A percentile compares a stretch with the other conserved stretches of the same genome.
phyloP scores from a whole-genome alignment of 2,888 invertebrate species.

The Troides oblongomaculatus region DNA sequence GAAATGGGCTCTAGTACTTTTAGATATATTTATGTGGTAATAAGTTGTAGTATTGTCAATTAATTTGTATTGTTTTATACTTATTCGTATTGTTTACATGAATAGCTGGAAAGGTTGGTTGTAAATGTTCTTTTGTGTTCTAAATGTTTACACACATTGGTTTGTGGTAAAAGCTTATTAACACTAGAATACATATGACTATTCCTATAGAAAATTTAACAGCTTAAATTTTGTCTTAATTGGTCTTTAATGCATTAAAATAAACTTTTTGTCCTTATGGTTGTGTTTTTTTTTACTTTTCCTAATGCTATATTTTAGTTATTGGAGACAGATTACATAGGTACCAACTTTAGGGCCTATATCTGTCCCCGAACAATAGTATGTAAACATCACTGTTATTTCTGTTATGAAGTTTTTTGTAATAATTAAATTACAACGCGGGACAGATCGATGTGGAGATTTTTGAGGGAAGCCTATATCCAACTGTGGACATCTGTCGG shows the following conservation, averaged over 20 bases:
- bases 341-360: no score
- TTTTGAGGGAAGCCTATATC: no score
- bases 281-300: slow-evolving; percentile 2
- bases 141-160: slow-evolving; percentile 6
- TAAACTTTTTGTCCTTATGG: slow-evolving; percentile 18
- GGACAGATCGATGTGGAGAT: no score
- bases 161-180: slow-evolving; percentile 3
- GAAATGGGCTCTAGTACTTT: slow-evolving; percentile 22
- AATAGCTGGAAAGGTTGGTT: slow-evolving; percentile 9
- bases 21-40: slow-evolving; percentile 26
- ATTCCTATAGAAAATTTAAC: slow-evolving; percentile 19
- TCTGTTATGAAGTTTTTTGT: no score
- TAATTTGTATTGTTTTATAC: slow-evolving; percentile 13
- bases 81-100: slow-evolving; percentile 11
- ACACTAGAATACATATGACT: slow-evolving; percentile 8
- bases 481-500: no score
- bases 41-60: slow-evolving; percentile 20
- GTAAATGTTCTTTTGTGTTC: not conserved
- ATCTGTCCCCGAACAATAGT: no score
- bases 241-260: slow-evolving; percentile 17
- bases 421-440: no score
- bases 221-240: slow-evolving; percentile 22
- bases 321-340: no score
- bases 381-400: no score
- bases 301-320: no score